Percentiles rank a stretch among this genome's conserved stretches.
phyloP scores from a whole-genome alignment of 1,140 invertebrate genomes.

The Myzus persicae region DNA sequence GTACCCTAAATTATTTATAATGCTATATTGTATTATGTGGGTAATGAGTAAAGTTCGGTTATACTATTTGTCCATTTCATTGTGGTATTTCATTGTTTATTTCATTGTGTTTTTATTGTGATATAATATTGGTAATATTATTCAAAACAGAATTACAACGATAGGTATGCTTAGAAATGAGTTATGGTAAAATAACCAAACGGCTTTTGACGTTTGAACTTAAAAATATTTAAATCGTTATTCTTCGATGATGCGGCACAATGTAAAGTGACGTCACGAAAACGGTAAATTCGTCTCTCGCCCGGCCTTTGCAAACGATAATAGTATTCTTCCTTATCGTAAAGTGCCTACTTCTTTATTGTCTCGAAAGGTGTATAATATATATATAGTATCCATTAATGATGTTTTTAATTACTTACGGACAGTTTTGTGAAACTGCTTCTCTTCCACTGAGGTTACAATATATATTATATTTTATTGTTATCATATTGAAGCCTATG shows the following conservation, averaged over 20 bases:
- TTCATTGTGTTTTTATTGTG: background rate
- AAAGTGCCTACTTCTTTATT: conserved; percentile 10
- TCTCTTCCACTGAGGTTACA: background rate
- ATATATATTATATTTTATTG: background rate
- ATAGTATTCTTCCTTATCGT: background rate
- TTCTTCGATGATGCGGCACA: background rate
- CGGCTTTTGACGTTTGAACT: background rate
- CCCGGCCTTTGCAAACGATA: background rate
- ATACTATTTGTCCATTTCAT: too few species aligned
- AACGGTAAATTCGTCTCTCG: background rate
- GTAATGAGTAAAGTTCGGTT: background rate
- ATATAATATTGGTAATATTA: background rate
- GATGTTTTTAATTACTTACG: conserved; percentile 14
- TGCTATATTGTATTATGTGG: too few species aligned
- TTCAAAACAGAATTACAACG: background rate
- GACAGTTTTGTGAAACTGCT: background rate
- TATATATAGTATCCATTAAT: background rate
- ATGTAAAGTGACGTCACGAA: background rate
- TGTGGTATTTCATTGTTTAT: background rate
- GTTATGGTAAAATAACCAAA: background rate
- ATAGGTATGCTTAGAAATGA: background rate
- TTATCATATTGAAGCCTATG: background rate
- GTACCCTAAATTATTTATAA: background rate
- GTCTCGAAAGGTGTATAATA: background rate
- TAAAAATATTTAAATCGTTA: conserved; percentile 13